These are phyloP conservation scores for Zonitis immaculata DNA, from an alignment of 2,888 invertebrate species.

Conservation along the genomic window DNA sequence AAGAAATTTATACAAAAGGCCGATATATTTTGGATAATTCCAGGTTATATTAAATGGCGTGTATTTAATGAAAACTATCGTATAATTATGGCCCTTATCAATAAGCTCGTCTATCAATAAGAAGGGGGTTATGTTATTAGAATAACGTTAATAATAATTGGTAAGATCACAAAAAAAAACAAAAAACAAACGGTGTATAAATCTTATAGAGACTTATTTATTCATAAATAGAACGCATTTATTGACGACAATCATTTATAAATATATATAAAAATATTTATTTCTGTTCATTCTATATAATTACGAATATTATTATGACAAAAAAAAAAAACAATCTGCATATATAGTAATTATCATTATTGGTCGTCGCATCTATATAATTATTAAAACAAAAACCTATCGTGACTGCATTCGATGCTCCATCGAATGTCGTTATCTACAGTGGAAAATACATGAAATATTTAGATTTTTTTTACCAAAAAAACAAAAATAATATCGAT, in stretches of 20 bases:
- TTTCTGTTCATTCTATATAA: conserved; percentile 26
- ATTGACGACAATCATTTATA: no score
- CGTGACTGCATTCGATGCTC: conserved; percentile 44
- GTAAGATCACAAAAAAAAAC: not conserved
- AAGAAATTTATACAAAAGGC: not conserved
- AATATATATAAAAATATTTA: no score
- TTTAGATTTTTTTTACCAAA: conserved; percentile 15
- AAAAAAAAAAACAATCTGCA: no score
- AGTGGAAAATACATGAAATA: conserved; percentile 9
- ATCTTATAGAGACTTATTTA: no score
- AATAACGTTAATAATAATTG: not conserved
- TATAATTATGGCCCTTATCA: not conserved
- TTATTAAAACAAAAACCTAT: conserved; percentile 44
- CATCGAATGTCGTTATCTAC: conserved; percentile 27
- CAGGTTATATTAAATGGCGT: not conserved
- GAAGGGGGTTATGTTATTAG: not conserved
- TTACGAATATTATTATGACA: conserved; percentile 36
- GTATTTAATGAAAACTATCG: not conserved
- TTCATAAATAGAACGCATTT: no score
- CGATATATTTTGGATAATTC: not conserved
- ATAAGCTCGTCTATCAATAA: not conserved
- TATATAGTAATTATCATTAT: conserved; percentile 43
- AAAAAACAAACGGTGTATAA: no score
- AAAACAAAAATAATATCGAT: not conserved
- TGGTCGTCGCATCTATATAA: conserved; percentile 37